These are phyloP conservation scores for Xylocopa sonorina DNA, from an alignment of 1,140 invertebrate species.

Conservation along the genomic window DNA sequence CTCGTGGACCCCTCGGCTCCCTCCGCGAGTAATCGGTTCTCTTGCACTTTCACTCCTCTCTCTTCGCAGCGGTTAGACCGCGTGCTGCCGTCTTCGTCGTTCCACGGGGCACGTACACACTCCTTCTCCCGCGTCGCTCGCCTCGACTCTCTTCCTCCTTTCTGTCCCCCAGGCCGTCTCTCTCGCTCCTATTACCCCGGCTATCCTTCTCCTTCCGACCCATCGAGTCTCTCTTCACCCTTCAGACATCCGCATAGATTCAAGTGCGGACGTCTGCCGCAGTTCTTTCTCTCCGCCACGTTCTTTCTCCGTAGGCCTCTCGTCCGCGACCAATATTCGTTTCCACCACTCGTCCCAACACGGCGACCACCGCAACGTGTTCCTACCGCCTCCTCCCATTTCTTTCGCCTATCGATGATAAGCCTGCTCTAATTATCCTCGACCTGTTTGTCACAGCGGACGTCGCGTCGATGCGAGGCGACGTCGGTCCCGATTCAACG, in stretches of 20 bases:
- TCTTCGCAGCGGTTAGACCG: constrained; percentile 15
- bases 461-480: constrained; percentile 40
- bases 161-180: constrained; percentile 26
- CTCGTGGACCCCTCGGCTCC: constrained; percentile 61
- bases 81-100: constrained; percentile 36
- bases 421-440: constrained; percentile 60
- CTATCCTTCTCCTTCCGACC: not conserved
- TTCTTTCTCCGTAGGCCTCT: constrained; percentile 55
- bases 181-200: constrained; percentile 23
- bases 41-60: constrained; percentile 47
- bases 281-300: constrained; percentile 52
- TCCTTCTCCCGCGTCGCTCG: constrained; percentile 39
- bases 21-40: constrained; percentile 60
- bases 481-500: constrained; percentile 50
- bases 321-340: constrained; percentile 67
- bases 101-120: not conserved
- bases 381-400: constrained; percentile 46
- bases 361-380: constrained; percentile 31
- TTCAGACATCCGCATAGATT: constrained; percentile 64
- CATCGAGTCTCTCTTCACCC: constrained; percentile 35
- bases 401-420: constrained; percentile 61
- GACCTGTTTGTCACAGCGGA: constrained; percentile 59
- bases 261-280: constrained; percentile 57
- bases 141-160: constrained; percentile 39
- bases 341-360: constrained; percentile 62